Percentiles rank a stretch among this genome's conserved stretches.
phyloP scores from a whole-genome alignment of 2,113 vertebrate genomes.

The Scomber japonicus region DNA sequence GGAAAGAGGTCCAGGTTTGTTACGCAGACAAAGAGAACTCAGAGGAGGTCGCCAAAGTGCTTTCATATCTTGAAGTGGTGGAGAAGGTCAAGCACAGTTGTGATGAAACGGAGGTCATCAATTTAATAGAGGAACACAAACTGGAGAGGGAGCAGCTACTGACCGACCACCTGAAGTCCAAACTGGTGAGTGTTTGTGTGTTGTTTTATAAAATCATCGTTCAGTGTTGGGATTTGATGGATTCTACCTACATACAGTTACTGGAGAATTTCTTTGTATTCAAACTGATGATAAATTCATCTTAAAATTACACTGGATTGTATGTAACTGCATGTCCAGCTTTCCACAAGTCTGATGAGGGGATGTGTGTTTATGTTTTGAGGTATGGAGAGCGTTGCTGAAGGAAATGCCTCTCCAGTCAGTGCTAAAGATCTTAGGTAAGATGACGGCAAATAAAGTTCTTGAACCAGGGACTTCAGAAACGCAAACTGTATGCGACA shows the following conservation, averaged over 20 bases:
- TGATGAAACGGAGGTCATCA: constrained; percentile 92
- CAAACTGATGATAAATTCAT: no score
- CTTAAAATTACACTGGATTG: no score
- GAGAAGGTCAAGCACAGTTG: constrained; percentile 92
- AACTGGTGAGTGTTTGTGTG: constrained; percentile 86
- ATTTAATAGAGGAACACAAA: constrained; percentile 92
- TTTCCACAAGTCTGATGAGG: background rate
- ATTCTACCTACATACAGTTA: no score
- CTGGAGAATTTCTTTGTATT: background rate
- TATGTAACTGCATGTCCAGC: no score
- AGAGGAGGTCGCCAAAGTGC: constrained; percentile 88
- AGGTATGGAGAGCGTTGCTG: constrained; percentile 94
- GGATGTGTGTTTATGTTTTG: background rate
- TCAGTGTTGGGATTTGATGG: no score
- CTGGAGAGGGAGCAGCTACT: constrained; percentile 92
- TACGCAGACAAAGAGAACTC: constrained; percentile 90
- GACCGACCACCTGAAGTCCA: constrained; percentile 92
- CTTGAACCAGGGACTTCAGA: constrained; percentile 89
- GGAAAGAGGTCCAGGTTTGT: constrained; percentile 91
- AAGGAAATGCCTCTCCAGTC: constrained; percentile 93
- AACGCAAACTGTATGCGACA: constrained; percentile 90
- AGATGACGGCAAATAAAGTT: constrained; percentile 90
- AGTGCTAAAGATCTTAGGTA: constrained; percentile 90
- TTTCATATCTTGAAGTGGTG: constrained; percentile 92
- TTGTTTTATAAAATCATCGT: background rate